phyloP scores from a whole-genome alignment of 2,113 vertebrate genomes.

The Centropus bengalensis region DNA sequence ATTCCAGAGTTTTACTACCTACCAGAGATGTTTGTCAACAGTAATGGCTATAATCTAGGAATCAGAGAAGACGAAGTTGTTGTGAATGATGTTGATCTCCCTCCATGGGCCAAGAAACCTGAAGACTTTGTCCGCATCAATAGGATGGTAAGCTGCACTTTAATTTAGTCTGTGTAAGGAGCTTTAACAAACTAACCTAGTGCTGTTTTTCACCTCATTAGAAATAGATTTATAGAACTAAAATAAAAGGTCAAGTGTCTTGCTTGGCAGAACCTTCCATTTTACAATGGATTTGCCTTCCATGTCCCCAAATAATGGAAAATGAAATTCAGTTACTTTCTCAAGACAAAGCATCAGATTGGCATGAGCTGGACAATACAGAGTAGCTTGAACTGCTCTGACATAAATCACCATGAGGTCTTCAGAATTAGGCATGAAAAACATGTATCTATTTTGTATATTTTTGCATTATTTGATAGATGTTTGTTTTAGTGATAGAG shows the following conservation, averaged over 20 bases:
- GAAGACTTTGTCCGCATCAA: slow-evolving; percentile 97
- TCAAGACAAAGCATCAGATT: not conserved
- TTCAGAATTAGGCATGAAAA: not conserved
- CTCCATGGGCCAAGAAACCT: slow-evolving; percentile 94
- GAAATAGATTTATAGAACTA: not conserved
- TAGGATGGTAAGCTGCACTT: slow-evolving; percentile 88
- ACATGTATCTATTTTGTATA: not conserved
- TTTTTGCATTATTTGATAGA: not conserved
- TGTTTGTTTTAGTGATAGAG: not conserved
- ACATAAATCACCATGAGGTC: not conserved
- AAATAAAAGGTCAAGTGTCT: not conserved
- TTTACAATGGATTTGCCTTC: slow-evolving; percentile 8
- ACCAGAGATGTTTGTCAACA: slow-evolving; percentile 99
- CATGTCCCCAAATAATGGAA: not conserved
- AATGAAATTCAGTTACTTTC: not conserved
- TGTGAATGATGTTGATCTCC: slow-evolving; percentile 92
- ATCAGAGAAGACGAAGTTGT: slow-evolving; percentile 86
- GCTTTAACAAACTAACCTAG: not conserved
- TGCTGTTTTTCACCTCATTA: not conserved
- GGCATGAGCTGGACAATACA: not conserved
- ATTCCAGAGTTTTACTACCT: slow-evolving; percentile 98
- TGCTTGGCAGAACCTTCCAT: not conserved
- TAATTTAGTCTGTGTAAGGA: not conserved
- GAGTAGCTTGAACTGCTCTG: not conserved
- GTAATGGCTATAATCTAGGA: slow-evolving; percentile 91